Base-by-base conservation (phyloP, 1,140 invertebrate species). In the Drosophila kanapiae region DNA sequence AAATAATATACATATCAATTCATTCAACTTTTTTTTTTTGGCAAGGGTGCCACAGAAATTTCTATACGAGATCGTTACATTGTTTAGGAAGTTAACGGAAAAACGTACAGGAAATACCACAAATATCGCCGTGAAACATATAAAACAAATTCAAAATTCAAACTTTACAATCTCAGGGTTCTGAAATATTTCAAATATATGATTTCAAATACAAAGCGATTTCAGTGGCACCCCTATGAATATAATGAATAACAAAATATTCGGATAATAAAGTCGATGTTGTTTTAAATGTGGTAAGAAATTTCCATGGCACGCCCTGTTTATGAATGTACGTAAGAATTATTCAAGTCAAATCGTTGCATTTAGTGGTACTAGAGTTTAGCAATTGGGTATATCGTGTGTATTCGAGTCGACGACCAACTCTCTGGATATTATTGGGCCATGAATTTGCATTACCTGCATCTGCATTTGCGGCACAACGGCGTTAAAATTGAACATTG, bases 391-490 rank as follows among this genome's bases (percentile, higher is more conserved):
- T 29, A 53, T 58, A 53, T 56, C 16, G 42, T 75, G 37, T 67
- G 13, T 37, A 23, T 13, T 65, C 11, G 45, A 75, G 58, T 75
- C 57, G 56, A 67, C 48, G 33, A 23, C 60, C 33, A 70, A 68
- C 67, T 45, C 67, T 61, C n/a, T 65, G 40, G 18, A 27, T 45
- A 37, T 49, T 7, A 6, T 18, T 18, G 49, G 64, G 35, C 37
- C 51, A 70, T 38, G n/a, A 45, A 67, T 58, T 77, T 29, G 61
- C 49, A 80, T 87, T 87, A 87, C 84, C 84, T 87, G 82, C 74
- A 85, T 78, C 57, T 70, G 77, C 68, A 67, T 61, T 51, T 42
- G 49, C 27, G 75, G 61, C 72, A 56, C 16, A 43, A 62, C 16
- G 31, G 48, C 45, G 49, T 23, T 57, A 75, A 87, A 88, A 68